Conservation (phyloP, 1,140 invertebrate genomes). For the Drosophila kikkawai region DNA sequence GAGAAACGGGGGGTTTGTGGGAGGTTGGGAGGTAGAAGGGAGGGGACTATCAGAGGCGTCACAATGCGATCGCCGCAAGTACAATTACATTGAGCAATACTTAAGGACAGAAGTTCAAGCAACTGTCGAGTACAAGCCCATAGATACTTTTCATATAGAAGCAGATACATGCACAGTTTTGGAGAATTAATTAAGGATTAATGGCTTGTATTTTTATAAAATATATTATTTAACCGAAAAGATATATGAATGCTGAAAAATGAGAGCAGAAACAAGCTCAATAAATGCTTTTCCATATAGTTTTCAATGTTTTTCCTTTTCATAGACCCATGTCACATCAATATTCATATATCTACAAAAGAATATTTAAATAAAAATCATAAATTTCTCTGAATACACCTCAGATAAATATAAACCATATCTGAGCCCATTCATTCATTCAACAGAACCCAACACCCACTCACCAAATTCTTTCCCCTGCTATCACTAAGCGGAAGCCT, state of each 20-base stretch:
- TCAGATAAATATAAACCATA: background rate
- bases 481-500: conserved; percentile 30
- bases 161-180: conserved; percentile 4
- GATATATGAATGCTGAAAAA: background rate
- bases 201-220: background rate
- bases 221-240: background rate
- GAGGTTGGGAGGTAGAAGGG: background rate
- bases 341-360: background rate
- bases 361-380: no score
- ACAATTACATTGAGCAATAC: conserved; percentile 51
- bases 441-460: background rate
- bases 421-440: conserved; percentile 31
- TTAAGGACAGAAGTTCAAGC: conserved; percentile 81
- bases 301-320: no score
- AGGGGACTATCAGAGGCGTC: conserved; percentile 38
- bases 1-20: background rate
- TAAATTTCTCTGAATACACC: background rate
- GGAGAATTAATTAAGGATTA: background rate
- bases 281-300: no score
- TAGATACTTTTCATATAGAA: conserved; percentile 20
- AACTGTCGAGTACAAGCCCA: conserved; percentile 61
- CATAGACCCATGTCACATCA: no score
- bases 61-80: conserved; percentile 51
- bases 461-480: background rate
- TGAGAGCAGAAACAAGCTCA: background rate